Conservation (phyloP, 2,113 vertebrate genomes). For the Thunnus thynnus region DNA sequence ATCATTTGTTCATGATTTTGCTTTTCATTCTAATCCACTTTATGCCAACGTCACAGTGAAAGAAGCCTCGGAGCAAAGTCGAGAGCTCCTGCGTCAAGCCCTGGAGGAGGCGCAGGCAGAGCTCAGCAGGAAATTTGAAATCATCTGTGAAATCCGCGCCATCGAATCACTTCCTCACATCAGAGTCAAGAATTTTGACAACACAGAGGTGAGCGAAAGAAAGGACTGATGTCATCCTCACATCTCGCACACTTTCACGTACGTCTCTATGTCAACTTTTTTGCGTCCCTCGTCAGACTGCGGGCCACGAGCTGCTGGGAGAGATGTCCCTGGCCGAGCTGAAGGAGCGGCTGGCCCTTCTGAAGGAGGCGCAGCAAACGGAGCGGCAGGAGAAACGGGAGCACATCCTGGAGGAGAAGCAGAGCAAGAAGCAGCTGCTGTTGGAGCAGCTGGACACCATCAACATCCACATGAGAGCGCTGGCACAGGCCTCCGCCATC, state of each 20-base stretch:
- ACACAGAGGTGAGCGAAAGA: constrained; percentile 88
- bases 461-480: constrained; percentile 82
- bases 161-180: constrained; percentile 83
- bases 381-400: constrained; percentile 87
- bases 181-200: constrained; percentile 86
- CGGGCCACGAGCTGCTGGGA: constrained; percentile 88
- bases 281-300: constrained; percentile 78
- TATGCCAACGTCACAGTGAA: constrained; percentile 82
- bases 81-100: constrained; percentile 84
- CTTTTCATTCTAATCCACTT: constrained; percentile 20
- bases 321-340: constrained; percentile 96
- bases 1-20: not conserved
- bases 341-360: constrained; percentile 86
- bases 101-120: constrained; percentile 86
- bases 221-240: not conserved
- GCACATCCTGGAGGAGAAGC: constrained; percentile 88
- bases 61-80: constrained; percentile 88
- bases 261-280: not conserved
- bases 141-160: constrained; percentile 87
- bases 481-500: constrained; percentile 81
- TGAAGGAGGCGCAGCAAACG: constrained; percentile 83
- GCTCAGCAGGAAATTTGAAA: constrained; percentile 83
- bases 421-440: constrained; percentile 86
- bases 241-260: not conserved
- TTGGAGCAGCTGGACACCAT: constrained; percentile 87